Base-by-base conservation (phyloP, 2,888 invertebrate species). In the Polymixis lichenea region DNA sequence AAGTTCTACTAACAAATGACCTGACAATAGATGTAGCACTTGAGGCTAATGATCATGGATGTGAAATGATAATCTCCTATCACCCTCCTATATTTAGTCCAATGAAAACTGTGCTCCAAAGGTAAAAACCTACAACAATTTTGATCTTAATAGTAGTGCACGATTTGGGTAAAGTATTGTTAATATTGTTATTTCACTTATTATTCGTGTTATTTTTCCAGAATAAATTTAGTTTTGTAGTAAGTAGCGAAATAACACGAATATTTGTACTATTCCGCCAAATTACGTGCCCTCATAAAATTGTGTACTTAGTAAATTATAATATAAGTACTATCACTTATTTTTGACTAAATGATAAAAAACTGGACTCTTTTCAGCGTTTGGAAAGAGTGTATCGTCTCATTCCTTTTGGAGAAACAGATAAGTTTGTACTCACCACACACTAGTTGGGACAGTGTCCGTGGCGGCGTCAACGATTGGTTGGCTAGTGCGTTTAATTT, bases 71-170 rank as follows among this genome's bases (percentile, higher is more conserved):
- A 75, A 97, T 99, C 75, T 98, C 99, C 0, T 99, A 99, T 93
- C 99, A 99, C 96, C 99, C 99, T n/a, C 99, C 99, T 28, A 98
- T 99, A 92, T 99, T 99, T 94, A 96, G 97, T 22, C 98, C 98
- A 11, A 88, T 99, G 72, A 99, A 99, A 91, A 97, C 98, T 56
- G 96, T 99, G 58, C 97, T 98, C 3, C 97, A 98, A 97, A 98
- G 97, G 98, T 98, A 94, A 46, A 68, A 68, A 43, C 19, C 1
- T 22, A 66, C 19, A 32, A 11, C 19, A 32, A 67, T 32, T 22
- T 22, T 22, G 5, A 22, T n/a, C n/a, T 13, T 49, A 28, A 25
- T 65, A 19, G 25, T 49, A 49, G 13, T 28, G 15, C 32, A 65
- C 5, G 6, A 43, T 75, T 49, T 51, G n/a, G 19, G 8, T 25